phyloP scores from a whole-genome alignment of 2,113 vertebrate genomes.

The Onychostruthus taczanowskii region DNA sequence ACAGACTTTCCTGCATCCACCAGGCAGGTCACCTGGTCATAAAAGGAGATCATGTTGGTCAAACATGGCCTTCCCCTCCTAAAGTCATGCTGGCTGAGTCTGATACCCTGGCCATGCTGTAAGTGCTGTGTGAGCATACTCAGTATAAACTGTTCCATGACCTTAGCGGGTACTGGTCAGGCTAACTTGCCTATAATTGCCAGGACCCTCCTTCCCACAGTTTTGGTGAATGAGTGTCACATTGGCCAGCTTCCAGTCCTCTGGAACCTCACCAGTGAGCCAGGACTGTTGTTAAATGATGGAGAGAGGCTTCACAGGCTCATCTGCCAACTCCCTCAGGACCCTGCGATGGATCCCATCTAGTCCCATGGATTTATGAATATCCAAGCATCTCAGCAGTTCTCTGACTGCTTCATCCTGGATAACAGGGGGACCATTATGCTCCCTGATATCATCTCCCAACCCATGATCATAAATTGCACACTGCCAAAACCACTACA shows the following conservation, averaged over 20 bases:
- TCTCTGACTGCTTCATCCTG: not conserved
- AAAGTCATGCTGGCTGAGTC: no score
- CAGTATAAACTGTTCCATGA: no score
- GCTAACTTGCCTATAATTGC: not conserved
- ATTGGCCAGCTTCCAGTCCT: not conserved
- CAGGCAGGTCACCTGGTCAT: not conserved
- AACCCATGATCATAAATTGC: not conserved
- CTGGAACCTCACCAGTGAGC: no score
- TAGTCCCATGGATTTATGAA: not conserved
- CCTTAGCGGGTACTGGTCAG: not conserved
- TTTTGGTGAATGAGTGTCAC: not conserved
- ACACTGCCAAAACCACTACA: not conserved
- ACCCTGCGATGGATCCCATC: not conserved
- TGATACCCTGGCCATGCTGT: not conserved
- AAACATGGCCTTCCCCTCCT: not conserved
- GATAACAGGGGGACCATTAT: not conserved
- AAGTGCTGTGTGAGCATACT: not conserved
- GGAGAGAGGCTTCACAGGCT: rapidly evolving
- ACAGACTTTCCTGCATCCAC: not conserved
- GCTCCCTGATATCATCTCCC: not conserved
- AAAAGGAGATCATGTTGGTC: no score
- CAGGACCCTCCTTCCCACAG: not conserved
- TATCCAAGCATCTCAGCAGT: not conserved
- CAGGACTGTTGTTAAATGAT: not conserved
- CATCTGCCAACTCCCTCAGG: not conserved